Conservation (phyloP, 64 coral and sea anemone genomes). For the Porites australiensis region DNA sequence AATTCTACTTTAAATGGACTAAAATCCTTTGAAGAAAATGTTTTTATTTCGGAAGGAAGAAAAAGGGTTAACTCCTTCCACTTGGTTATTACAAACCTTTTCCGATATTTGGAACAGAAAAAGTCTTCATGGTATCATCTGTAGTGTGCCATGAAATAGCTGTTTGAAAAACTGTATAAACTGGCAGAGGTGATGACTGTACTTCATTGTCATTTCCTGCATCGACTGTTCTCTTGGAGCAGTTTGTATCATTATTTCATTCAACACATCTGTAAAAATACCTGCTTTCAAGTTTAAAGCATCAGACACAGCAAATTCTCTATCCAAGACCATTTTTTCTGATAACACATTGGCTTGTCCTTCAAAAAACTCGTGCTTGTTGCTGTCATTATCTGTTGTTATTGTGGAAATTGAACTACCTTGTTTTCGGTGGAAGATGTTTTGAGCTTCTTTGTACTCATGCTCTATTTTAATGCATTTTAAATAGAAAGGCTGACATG, state of each 20-base stretch:
- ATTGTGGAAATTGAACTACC: background rate
- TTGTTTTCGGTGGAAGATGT: background rate
- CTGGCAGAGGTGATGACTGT: background rate
- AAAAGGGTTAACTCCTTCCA: conserved; percentile 58
- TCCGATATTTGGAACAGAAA: background rate
- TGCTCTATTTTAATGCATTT: background rate
- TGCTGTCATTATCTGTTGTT: background rate
- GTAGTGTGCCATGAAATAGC: background rate
- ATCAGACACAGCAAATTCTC: background rate
- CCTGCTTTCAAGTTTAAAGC: background rate
- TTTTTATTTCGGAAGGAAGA: background rate
- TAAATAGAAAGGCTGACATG: conserved; percentile 3
- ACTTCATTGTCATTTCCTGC: background rate
- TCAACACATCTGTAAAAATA: background rate
- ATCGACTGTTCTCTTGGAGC: background rate
- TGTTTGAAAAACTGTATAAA: background rate
- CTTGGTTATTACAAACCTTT: conserved; percentile 39
- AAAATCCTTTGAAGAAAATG: conserved; percentile 9
- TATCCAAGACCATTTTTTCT: too few species aligned
- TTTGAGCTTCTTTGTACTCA: background rate
- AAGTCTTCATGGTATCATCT: background rate
- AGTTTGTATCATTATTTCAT: background rate
- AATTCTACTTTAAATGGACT: conserved; percentile 18
- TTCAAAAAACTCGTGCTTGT: background rate
- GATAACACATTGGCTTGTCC: background rate